Evolutionary conservation across 1,140 invertebrate genomes (phyloP).

Genomic region (Mesaphorura yosii): DNA sequence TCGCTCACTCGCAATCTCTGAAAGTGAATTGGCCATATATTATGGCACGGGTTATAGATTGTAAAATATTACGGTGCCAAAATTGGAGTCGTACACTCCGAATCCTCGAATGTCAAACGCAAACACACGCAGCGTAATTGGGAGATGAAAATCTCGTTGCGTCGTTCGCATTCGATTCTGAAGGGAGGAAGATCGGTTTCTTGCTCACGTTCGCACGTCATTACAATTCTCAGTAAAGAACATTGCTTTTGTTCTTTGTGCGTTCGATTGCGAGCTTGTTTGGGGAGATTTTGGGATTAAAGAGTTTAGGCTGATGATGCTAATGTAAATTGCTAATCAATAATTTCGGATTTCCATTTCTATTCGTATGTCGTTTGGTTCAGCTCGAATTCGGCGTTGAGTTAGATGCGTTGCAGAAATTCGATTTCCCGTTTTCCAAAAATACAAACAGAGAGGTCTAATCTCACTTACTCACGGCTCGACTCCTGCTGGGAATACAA

Average conservation of each 20-base stretch:
- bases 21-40: no score
- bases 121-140: no score
- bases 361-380: no score
- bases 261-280: not conserved
- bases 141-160: not conserved
- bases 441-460: not conserved
- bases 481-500: not conserved
- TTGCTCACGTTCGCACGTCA: not conserved
- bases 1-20: no score
- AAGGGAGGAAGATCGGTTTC: not conserved
- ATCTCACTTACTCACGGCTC: not conserved
- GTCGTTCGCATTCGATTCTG: not conserved
- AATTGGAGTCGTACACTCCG: no score
- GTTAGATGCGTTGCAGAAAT: not conserved
- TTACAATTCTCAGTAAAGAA: not conserved
- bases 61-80: no score
- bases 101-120: no score
- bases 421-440: not conserved
- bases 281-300: not conserved
- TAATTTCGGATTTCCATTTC: constrained; percentile 12
- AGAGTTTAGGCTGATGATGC: not conserved
- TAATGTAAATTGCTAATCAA: constrained; percentile 24
- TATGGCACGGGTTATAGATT: no score
- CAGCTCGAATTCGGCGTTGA: not conserved
- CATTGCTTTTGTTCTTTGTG: not conserved